Base-by-base conservation (phyloP, 2,113 vertebrate genomes). In the Arvicanthis niloticus region DNA sequence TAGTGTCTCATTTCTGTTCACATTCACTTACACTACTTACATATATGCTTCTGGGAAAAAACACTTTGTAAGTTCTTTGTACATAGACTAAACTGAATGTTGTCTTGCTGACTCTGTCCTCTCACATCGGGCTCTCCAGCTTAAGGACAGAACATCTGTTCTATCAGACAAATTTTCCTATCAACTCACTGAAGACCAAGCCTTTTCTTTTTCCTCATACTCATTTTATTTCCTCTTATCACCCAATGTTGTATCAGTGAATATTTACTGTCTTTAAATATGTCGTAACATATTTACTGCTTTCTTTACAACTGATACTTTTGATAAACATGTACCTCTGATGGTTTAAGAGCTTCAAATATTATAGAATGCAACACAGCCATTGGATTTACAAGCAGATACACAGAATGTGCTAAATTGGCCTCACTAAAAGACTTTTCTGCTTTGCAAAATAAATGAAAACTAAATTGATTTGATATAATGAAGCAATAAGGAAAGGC, bases 401-500 rank as follows among this genome's bases (percentile, higher is more conserved):
- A 51, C 48, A 42, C 40, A 75, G 60, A 93, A 68, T 34, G 19
- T 19, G 72, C 51, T 94, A 56, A 92, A 89, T 29, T 40, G 26
- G 5, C 45, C 68, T 88, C 58, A 56, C 65, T 86, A 29, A 91
- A 93, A 90, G 85, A 81, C 4, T 67, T n/a, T 72, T 95, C 24
- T 70, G 70, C 77, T 91, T 91, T 95, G 62, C 67, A 80, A 67
- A 89, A 96, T 73, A 96, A 91, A 62, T 48, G 76, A 89, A 95
- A 87, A 81, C 40, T 34, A 87, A 96, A 95, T 97, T 95, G 87
- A 96, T 96, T 93, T 91, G 34, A 93, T 94, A 65, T 89, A 94
- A 96, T 94, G 91, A 95, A 67, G n/a, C 84, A 82, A 78, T 80
- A 78, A 86, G 72, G 62, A 75, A 67, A 45, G 58, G 5, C 78